These are phyloP conservation scores for Amitus sp. DNA, from an alignment of 2,888 invertebrate species.

Conservation along the genomic window DNA sequence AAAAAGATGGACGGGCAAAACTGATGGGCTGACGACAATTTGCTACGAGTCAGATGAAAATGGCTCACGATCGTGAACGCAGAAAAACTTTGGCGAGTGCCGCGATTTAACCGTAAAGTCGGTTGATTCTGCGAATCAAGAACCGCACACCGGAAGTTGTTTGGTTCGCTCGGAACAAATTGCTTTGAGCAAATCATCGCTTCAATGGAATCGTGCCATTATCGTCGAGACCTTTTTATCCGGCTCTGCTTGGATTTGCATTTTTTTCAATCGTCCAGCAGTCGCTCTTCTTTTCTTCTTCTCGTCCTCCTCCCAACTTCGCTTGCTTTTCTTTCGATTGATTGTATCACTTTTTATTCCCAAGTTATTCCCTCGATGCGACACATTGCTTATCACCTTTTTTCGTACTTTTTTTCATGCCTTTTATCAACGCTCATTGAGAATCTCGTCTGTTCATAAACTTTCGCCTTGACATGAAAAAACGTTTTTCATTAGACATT, in stretches of 20 bases:
- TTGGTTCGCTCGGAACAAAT: constrained; percentile 42
- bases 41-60: constrained; percentile 36
- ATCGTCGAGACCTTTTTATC: constrained; percentile 39
- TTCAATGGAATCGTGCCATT: constrained; percentile 40
- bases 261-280: constrained; percentile 30
- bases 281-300: constrained; percentile 19
- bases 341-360: too few species aligned
- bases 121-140: constrained; percentile 37
- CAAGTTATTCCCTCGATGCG: too few species aligned
- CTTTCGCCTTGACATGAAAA: too few species aligned
- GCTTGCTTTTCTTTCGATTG: too few species aligned
- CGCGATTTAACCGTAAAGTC: constrained; percentile 36
- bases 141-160: constrained; percentile 43
- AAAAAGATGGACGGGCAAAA: neutral
- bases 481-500: too few species aligned
- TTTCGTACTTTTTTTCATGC: too few species aligned
- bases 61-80: constrained; percentile 27
- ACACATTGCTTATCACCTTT: too few species aligned
- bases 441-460: too few species aligned
- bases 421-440: too few species aligned
- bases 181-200: constrained; percentile 42
- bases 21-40: constrained; percentile 28
- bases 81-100: constrained; percentile 40
- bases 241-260: constrained; percentile 37
- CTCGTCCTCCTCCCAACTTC: constrained; percentile 12